phyloP scores from a whole-genome alignment of 2,113 vertebrate species.

The Callorhinus ursinus region DNA sequence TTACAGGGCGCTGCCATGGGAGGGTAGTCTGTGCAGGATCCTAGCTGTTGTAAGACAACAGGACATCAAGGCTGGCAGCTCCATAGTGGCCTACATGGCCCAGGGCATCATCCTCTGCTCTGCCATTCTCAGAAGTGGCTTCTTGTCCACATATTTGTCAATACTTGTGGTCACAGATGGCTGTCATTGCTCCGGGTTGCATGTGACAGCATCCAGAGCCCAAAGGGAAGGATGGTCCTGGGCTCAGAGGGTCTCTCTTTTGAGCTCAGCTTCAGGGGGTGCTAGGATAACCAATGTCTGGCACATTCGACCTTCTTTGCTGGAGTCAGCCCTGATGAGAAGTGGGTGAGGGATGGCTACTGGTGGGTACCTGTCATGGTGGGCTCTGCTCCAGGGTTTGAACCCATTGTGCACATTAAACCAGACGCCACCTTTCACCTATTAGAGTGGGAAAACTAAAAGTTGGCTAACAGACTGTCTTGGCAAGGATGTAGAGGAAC shows the following conservation, averaged over 20 bases:
- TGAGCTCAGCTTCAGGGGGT: background rate
- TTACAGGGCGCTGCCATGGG: background rate
- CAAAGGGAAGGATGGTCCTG: background rate
- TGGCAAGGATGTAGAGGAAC: background rate
- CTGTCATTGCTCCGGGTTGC: background rate
- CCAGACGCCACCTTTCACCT: background rate
- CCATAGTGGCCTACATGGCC: too few species aligned
- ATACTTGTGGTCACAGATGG: background rate
- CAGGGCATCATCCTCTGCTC: background rate
- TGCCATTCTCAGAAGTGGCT: background rate
- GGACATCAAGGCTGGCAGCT: background rate
- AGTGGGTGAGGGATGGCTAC: background rate
- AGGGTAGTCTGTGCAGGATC: background rate
- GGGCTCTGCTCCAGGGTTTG: background rate
- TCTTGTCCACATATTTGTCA: background rate
- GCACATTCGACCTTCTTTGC: background rate
- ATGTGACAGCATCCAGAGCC: background rate
- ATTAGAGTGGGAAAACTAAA: background rate
- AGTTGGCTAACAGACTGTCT: background rate
- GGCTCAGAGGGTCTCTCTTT: background rate
- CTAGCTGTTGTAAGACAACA: background rate
- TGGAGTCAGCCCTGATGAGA: background rate
- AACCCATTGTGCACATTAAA: background rate
- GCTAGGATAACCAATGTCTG: background rate
- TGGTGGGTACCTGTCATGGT: background rate